Base-by-base conservation (phyloP, 2,888 invertebrate genomes). In the Drosophila gaucha region DNA sequence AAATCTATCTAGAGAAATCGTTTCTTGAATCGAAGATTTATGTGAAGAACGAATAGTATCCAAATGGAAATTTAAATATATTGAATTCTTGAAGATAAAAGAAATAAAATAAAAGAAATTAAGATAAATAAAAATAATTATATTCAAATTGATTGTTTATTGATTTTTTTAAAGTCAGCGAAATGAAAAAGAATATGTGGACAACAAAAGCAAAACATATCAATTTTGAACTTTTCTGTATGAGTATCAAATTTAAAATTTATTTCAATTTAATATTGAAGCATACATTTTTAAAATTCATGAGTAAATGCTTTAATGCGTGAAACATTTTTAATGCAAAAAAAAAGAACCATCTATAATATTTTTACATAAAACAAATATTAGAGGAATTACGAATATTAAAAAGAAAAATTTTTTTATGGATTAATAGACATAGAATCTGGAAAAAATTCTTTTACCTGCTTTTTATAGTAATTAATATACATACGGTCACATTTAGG, bases 261-360 rank as follows among this genome's bases (percentile, higher is more conserved):
- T n/a, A 36, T n/a, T 36, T 18, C 16, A 12, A 36, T 50, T 49
- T 49, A 18, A 12, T 36, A 36, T 49, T 49, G n/a, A 8, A 26
- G 35, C 16, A 24, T 36, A 49, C 24, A 35, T 38, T n/a, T 14
- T 18, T 20, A 10, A 50, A 28, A 18, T 31, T 6, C 10, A 46
- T 1, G 16, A 22, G 20, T 12, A 8, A 31, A 35, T 4, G 12
- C 16, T 49, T 22, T 8, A 12, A 12, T 1, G 6, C 12, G 2
- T 8, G 1, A 44, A 44, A 28, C 10, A 12, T 24, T 28, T 16
- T 2, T 10, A 16, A 26, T 10, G 0, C 4, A n/a, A 41, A 24
- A 9, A 30, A 2, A 22, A 22, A 22, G 5, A 22, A 22, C 2
- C 5, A 22, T 22, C 2, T 22, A 22, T 22, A 22, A 22, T 3